phyloP scores from a whole-genome alignment of 2,888 invertebrate species.

The Brachycybe producta region DNA sequence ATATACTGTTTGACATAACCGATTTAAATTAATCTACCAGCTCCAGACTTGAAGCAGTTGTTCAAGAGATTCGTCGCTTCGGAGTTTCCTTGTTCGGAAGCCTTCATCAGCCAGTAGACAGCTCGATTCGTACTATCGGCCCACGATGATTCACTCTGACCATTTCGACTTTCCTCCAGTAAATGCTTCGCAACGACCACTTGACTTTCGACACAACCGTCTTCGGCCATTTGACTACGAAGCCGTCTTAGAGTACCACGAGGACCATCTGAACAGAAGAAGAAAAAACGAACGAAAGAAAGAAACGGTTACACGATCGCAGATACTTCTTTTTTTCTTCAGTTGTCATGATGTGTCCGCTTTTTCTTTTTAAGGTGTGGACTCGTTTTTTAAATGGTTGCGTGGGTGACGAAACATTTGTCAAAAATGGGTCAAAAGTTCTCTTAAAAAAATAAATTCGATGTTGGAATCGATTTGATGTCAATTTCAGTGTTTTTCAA shows the following conservation, averaged over 20 bases:
- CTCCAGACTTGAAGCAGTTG: slow-evolving; percentile 26
- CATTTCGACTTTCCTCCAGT: slow-evolving; percentile 45
- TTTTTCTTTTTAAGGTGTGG: too few species aligned
- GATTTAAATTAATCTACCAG: too few species aligned
- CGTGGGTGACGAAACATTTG: not conserved
- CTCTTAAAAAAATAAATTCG: too few species aligned
- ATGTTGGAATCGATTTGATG: too few species aligned
- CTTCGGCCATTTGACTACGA: slow-evolving; percentile 51
- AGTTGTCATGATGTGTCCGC: too few species aligned
- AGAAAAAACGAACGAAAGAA: not conserved
- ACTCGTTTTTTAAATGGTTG: too few species aligned
- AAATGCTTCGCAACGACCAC: slow-evolving; percentile 72
- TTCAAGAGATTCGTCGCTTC: slow-evolving; percentile 66
- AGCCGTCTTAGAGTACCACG: slow-evolving; percentile 27
- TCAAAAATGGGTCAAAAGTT: not conserved
- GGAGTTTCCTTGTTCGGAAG: slow-evolving; percentile 79
- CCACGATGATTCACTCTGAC: slow-evolving; percentile 11
- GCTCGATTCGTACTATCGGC: slow-evolving; percentile 58
- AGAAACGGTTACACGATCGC: too few species aligned
- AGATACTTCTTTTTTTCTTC: too few species aligned
- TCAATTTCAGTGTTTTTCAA: not conserved
- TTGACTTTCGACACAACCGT: slow-evolving; percentile 80
- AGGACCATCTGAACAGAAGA: slow-evolving; percentile 24
- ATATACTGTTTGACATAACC: too few species aligned
- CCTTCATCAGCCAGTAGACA: slow-evolving; percentile 81